Evolutionary conservation across 1,140 invertebrate genomes (phyloP), one percentile per base, ranked within the genome.

Genomic region (Druon quercuslanigerum): DNA sequence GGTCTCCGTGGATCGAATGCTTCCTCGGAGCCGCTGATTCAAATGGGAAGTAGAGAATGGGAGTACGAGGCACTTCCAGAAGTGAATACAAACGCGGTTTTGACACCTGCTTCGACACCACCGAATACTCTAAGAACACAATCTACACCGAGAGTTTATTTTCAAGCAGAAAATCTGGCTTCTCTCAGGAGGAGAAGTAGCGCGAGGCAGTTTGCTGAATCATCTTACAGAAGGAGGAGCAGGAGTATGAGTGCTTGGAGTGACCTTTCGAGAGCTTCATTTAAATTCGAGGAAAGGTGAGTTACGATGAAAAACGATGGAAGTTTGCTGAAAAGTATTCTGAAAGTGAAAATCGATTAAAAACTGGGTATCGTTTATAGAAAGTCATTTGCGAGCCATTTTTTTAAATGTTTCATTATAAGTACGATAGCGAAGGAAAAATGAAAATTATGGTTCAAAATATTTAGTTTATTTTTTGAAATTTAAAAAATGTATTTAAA

Each of bases 181-280:
- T 88, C 92, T 46, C 93, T 93, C 72, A 90, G 94, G 60, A 88
- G 94, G 78, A 90, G 93, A 16, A 93, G 94, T 71, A 92, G 92
- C 79, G 87, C 91, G n/a, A 86, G 90, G 73, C 79, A 90, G 79
- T 88, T 91, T 25, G 82, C 89, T 80, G 85, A 87, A 77, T 78
- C 87, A 87, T 91, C 90, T 83, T 89, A 88, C 80, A 83, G 93
- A 81, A 88, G 94, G 85, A 84, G 95, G 76, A 92, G 94, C 86
- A 84, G 95, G n/a, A 96, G 95, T 77, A 95, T 96, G 95, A 96
- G 95, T 84, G 95, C 95, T 5, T 96, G 95, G 95, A 96, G 95
- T 86, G 95, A 96, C 85, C 94, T 96, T 85, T 96, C 95, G 80
- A 92, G 95, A 60, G 96, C 95, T 73, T 96, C 95, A 83, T 95